Evolutionary conservation across 2,797 vertebrate species (phyloP).

Genomic region (Spinus olivaceus): DNA sequence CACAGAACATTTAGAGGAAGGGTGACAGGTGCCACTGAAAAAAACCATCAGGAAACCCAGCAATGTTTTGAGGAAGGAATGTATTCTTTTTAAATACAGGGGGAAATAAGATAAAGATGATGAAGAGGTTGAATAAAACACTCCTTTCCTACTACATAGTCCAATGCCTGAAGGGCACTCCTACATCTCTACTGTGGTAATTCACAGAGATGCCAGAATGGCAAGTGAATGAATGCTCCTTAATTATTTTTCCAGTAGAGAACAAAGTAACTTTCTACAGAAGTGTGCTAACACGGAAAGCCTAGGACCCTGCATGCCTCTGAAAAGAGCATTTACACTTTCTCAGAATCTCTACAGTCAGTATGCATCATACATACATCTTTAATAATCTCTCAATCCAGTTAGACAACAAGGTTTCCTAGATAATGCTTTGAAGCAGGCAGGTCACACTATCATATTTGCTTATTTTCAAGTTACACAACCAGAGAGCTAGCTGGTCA

Average conservation of each 20-base stretch:
- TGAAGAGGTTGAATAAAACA: neutral
- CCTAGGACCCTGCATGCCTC: neutral
- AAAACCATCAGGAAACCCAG: neutral
- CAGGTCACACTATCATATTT: neutral
- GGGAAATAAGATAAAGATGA: neutral
- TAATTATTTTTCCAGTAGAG: neutral
- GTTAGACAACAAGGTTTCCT: neutral
- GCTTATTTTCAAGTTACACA: neutral
- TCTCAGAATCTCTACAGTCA: neutral
- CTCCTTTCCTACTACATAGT: neutral
- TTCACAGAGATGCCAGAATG: neutral
- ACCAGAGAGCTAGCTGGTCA: neutral
- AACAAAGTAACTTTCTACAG: neutral
- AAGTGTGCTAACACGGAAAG: neutral
- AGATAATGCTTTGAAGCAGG: neutral
- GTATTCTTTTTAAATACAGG: neutral
- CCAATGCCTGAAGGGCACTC: neutral
- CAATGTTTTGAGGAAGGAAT: neutral
- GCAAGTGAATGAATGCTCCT: neutral
- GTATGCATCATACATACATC: neutral
- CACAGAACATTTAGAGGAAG: neutral
- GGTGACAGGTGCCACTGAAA: neutral
- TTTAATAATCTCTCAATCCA: neutral
- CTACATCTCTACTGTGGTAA: rapidly evolving
- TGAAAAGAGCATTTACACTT: neutral